Base-by-base conservation (phyloP, 2,888 invertebrate species). In the Blastobasis lacticolella region DNA sequence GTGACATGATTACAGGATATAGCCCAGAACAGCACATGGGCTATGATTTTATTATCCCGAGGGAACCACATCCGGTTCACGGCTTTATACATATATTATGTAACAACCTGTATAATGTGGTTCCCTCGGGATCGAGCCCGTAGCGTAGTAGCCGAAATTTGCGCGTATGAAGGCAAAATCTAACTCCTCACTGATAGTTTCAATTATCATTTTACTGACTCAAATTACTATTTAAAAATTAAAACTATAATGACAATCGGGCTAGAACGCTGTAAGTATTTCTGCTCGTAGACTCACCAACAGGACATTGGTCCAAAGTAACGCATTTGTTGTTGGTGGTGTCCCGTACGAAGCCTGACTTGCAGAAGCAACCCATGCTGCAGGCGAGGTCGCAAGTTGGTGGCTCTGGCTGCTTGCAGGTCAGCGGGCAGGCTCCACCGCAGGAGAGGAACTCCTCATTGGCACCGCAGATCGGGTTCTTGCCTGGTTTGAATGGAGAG, bases 321-420 rank as follows among this genome's bases (percentile, higher is more conserved):
- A 87, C 78, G 54, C 87, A 88, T 41, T 70, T 62, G 36, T 74
- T 73, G n/a, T 49, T 79, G 10, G 49, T 54, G 37, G 79, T 78
- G 37, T 87, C 81, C 3, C 80, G 61, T 4, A 86, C 77, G 51
- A 64, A 83, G 0, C 82, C 83, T 6, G 75, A 59, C 53, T 78
- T 81, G 63, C 88, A 88, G 71, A 85, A 83, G 63, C 88, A 88
- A 0, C 88, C 88, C 69, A 78, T 75, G 49, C 78, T 79, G 66
- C 87, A 87, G 3, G 74, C 71, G 0, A 81, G 62, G 0, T 74
- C 78, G 38, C 85, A 85, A n/a, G 59, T 46, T 0, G 65, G 58
- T 0, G 80, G 74, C 4, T 76, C 76, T 0, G 84, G 83, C n/a
- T 75, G 71, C 0, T 67, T 53, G 54, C 87, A 88, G 2, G 84